A percentile compares a stretch with the other conserved stretches of the same genome.
Conservation (phyloP, 2,888 invertebrate species). For the Ganaspis brasiliensis region DNA sequence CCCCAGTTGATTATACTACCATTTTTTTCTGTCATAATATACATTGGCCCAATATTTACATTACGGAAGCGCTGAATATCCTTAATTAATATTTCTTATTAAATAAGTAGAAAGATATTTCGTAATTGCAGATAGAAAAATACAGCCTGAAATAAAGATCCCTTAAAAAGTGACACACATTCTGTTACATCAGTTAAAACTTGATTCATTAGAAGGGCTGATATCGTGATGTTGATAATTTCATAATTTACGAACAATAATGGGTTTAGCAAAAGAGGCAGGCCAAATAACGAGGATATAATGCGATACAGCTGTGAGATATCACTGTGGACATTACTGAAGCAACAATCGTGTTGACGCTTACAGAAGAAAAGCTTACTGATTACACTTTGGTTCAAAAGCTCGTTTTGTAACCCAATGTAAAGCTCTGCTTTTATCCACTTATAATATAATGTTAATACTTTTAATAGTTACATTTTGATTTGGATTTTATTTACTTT, state of each 20-base stretch:
- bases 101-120: background rate
- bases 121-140: background rate
- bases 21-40: too few relatives aligned
- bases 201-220: slow-evolving; percentile 8
- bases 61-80: too few relatives aligned
- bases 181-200: background rate
- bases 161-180: background rate
- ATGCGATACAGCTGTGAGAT: slow-evolving; percentile 13
- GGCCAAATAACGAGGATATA: slow-evolving; percentile 20
- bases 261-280: slow-evolving; percentile 5
- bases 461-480: background rate
- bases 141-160: background rate
- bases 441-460: background rate
- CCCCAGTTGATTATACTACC: too few relatives aligned
- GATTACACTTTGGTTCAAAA: slow-evolving; percentile 19
- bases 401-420: background rate
- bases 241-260: slow-evolving; percentile 17
- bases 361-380: slow-evolving; percentile 1
- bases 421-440: background rate
- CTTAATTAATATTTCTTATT: too few relatives aligned
- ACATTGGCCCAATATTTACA: too few relatives aligned
- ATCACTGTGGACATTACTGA: slow-evolving; percentile 17
- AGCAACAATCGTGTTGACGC: slow-evolving; percentile 14
- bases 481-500: background rate
- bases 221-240: slow-evolving; percentile 20